Evolutionary conservation across 64 coral and sea anemone genomes (phyloP).

Genomic region (Hydrozoanthus tunicans): DNA sequence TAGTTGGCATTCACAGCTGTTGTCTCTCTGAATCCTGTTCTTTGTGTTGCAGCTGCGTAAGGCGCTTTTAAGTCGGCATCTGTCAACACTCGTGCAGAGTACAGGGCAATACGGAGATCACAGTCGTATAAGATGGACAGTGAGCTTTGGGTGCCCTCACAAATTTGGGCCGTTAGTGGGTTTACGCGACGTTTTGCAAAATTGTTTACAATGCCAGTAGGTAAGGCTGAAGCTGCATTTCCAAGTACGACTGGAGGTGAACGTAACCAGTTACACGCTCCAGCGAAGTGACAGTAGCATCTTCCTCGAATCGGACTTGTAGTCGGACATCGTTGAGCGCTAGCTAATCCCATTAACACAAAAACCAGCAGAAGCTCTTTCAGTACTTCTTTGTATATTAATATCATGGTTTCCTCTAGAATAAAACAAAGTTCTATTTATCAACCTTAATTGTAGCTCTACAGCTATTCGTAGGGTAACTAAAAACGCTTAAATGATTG

Average conservation of each 20-base stretch:
- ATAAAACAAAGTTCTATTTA: too few relatives aligned
- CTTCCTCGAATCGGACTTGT: background rate
- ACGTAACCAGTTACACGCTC: background rate
- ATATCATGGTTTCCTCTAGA: too few relatives aligned
- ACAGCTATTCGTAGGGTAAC: too few relatives aligned
- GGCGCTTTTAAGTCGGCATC: background rate
- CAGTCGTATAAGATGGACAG: conserved; percentile 2
- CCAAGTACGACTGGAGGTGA: background rate
- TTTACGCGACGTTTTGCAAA: background rate
- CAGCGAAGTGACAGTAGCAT: conserved; percentile 18
- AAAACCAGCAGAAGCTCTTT: background rate
- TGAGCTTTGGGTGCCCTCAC: background rate
- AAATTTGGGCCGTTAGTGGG: background rate
- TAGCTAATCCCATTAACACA: background rate
- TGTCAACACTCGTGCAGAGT: conserved; percentile 3
- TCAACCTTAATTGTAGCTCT: too few relatives aligned
- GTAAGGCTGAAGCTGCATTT: background rate
- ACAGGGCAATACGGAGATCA: background rate
- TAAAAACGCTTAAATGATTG: too few relatives aligned
- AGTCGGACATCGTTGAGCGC: background rate
- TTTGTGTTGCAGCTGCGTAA: background rate
- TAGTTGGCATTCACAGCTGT: background rate
- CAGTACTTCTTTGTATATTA: too few relatives aligned
- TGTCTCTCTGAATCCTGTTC: background rate
- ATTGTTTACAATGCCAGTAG: too few relatives aligned